Percentiles rank a stretch among this genome's conserved stretches.
Conservation (phyloP, 1,140 invertebrate genomes). For the Sminthurides bifidus region DNA sequence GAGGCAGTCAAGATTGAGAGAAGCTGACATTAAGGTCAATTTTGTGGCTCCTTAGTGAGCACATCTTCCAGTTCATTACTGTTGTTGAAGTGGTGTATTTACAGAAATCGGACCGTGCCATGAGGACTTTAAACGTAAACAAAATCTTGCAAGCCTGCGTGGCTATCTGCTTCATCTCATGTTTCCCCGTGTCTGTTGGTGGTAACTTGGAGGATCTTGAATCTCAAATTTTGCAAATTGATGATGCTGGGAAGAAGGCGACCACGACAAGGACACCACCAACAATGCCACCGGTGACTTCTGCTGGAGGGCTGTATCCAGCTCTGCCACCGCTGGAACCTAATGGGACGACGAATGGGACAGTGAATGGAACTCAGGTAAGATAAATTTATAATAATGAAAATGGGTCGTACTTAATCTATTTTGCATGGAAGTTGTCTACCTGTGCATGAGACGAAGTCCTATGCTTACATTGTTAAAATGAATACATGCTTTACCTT, state of each 20-base stretch:
- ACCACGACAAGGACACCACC: not conserved
- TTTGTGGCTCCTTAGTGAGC: no score
- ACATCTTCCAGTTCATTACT: no score
- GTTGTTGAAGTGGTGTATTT: not conserved
- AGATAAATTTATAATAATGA: not conserved
- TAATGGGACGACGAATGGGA: not conserved
- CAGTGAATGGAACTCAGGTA: not conserved
- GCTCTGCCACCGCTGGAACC: not conserved
- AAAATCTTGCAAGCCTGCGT: no score
- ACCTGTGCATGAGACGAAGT: no score
- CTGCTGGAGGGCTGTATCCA: not conserved
- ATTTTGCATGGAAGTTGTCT: not conserved
- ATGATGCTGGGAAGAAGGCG: not conserved
- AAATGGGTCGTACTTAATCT: not conserved
- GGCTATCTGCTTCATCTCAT: no score
- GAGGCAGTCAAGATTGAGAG: no score
- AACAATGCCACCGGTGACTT: not conserved
- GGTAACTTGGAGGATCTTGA: slow-evolving; percentile 10
- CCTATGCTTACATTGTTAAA: no score
- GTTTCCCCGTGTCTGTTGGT: not conserved
- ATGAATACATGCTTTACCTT: not conserved
- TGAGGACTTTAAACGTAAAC: no score
- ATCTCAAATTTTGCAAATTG: slow-evolving; percentile 1
- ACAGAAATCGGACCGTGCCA: no score
- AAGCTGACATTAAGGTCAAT: no score